Evolutionary conservation across 2,113 vertebrate genomes (phyloP).

Genomic region (Halichoeres trimaculatus): DNA sequence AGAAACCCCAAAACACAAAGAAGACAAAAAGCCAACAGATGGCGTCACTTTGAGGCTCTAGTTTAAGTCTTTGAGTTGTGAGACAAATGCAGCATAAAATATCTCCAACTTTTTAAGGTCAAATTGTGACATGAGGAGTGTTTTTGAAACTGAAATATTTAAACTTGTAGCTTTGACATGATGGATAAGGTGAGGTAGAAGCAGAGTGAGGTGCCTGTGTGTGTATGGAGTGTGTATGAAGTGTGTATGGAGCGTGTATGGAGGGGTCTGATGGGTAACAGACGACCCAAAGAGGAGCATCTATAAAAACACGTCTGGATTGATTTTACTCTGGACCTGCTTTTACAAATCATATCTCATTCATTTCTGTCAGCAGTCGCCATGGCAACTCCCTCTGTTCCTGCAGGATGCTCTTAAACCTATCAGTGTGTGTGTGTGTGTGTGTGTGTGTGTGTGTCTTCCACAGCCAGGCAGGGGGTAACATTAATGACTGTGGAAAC

Average conservation of each 20-base stretch:
- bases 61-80: too few relatives aligned
- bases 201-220: neutral
- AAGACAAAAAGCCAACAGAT: too few relatives aligned
- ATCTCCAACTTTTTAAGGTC: too few relatives aligned
- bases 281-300: neutral
- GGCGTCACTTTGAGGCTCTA: too few relatives aligned
- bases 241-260: conserved; percentile 2
- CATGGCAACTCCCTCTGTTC: conserved; percentile 55
- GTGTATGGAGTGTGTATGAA: too few relatives aligned
- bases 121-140: too few relatives aligned
- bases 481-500: conserved; percentile 64
- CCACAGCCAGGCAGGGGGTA: conserved; percentile 38
- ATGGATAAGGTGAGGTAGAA: conserved; percentile 8
- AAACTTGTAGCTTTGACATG: neutral
- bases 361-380: conserved; percentile 57
- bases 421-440: conserved; percentile 14
- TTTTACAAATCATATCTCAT: conserved; percentile 26
- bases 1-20: too few relatives aligned
- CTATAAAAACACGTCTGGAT: conserved; percentile 46
- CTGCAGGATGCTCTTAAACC: conserved; percentile 11
- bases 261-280: conserved; percentile 20
- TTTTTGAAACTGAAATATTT: too few relatives aligned
- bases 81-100: too few relatives aligned
- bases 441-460: conserved; percentile 16
- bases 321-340: conserved; percentile 28